These are phyloP conservation scores for Notothenia rossii DNA, from an alignment of 2,113 vertebrate genomes.

Conservation along the genomic window DNA sequence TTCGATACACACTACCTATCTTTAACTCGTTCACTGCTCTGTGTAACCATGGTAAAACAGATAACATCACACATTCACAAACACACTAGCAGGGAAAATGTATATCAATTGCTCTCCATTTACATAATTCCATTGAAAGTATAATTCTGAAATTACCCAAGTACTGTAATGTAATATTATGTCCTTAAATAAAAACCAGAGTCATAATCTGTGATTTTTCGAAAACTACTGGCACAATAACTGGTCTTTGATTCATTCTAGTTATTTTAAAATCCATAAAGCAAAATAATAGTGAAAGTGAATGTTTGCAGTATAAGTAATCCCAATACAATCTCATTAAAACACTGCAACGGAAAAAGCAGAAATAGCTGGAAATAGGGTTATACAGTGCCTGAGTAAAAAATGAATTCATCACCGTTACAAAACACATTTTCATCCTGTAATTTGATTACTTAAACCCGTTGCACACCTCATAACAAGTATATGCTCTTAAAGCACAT, in stretches of 20 bases:
- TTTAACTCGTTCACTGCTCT: conserved; percentile 49
- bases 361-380: conserved; percentile 1
- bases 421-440: background rate
- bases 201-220: background rate
- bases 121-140: background rate
- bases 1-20: conserved; percentile 53
- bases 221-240: background rate
- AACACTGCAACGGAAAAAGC: background rate
- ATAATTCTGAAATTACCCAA: background rate
- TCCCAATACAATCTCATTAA: conserved; percentile 11
- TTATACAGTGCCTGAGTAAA: background rate
- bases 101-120: conserved; percentile 9
- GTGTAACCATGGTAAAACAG: background rate
- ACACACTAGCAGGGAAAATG: background rate
- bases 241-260: background rate
- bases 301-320: background rate
- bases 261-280: background rate
- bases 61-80: conserved; percentile 2
- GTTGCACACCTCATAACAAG: conserved; percentile 29
- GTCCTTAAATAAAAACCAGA: background rate
- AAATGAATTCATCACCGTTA: conserved; percentile 24
- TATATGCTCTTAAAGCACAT: conserved; percentile 10
- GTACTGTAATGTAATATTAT: background rate
- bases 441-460: conserved; percentile 23
- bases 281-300: background rate